phyloP scores from a whole-genome alignment of 2,113 vertebrate genomes.

The Donacobius atricapilla region DNA sequence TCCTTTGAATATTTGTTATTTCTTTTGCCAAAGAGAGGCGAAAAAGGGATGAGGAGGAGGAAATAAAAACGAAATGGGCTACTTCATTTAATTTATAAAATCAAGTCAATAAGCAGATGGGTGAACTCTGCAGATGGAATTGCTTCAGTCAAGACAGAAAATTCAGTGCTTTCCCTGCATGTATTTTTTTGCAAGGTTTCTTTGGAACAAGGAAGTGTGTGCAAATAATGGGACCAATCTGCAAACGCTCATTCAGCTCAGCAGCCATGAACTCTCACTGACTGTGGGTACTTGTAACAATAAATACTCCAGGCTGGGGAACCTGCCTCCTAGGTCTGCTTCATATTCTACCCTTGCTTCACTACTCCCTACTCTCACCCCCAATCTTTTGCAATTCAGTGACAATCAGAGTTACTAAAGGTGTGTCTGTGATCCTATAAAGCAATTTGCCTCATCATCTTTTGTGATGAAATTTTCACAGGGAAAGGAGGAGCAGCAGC shows the following conservation, averaged over 20 bases:
- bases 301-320: not conserved
- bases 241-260: not conserved
- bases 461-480: slow-evolving; percentile 47
- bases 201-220: not conserved
- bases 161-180: not conserved
- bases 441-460: slow-evolving; percentile 45
- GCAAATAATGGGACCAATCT: not conserved
- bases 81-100: not conserved
- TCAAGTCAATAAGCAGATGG: not conserved
- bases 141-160: slow-evolving; percentile 9
- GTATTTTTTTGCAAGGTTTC: not conserved
- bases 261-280: not conserved
- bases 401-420: slow-evolving; percentile 52
- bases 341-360: not conserved
- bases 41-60: not conserved
- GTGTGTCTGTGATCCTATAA: slow-evolving; percentile 33
- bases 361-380: not conserved
- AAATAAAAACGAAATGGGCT: not conserved
- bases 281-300: not conserved
- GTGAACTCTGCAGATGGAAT: not conserved
- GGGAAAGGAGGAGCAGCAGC: not conserved
- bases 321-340: not conserved
- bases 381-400: slow-evolving; percentile 31
- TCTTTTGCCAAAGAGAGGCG: not conserved
- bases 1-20: not conserved